Evolutionary conservation across 2,113 vertebrate genomes (phyloP).

Genomic region (Daphoenositta chrysoptera): DNA sequence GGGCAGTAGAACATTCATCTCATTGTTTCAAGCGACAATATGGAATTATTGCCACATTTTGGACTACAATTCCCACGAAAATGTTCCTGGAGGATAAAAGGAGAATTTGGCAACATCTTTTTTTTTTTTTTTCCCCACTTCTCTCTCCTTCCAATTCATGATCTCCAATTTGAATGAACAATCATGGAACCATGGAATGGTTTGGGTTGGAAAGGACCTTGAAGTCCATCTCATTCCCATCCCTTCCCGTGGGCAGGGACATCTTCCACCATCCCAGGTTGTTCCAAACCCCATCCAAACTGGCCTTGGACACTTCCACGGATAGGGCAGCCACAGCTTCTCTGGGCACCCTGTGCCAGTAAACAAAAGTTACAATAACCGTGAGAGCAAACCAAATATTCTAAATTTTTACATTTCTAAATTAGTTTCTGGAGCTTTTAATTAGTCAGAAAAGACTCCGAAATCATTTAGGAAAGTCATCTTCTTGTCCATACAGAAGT

Average conservation of each 20-base stretch:
- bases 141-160: not conserved
- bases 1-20: not conserved
- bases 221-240: not conserved
- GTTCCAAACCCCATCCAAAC: not conserved
- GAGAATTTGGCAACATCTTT: not conserved
- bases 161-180: not conserved
- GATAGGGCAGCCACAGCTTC: not conserved
- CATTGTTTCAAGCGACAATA: not conserved
- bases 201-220: not conserved
- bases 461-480: rapidly evolving
- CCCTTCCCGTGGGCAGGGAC: not conserved
- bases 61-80: too few species aligned
- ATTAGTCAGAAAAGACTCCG: not conserved
- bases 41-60: not conserved
- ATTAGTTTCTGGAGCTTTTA: not conserved
- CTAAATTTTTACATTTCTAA: not conserved
- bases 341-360: not conserved
- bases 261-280: not conserved
- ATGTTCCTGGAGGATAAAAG: not conserved
- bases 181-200: rapidly evolving
- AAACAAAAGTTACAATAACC: not conserved
- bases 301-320: not conserved
- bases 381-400: not conserved
- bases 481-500: not conserved
- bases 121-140: rapidly evolving